A percentile compares a stretch with the other conserved stretches of the same genome.
phyloP scores from a whole-genome alignment of 2,113 vertebrate species.

The Maccullochella peelii region DNA sequence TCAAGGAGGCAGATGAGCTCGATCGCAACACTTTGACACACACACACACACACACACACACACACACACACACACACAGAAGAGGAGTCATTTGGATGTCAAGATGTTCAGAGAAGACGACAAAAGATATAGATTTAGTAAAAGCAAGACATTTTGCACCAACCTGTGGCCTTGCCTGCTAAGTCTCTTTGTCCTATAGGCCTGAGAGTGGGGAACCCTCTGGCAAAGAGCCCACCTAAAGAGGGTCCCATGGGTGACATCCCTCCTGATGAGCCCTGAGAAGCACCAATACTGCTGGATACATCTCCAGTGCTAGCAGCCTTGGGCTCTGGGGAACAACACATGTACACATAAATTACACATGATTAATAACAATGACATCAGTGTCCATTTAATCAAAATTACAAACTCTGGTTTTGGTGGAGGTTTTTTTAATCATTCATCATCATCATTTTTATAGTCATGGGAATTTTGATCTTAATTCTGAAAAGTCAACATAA shows the following conservation, averaged over 20 bases:
- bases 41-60: constrained; percentile 33
- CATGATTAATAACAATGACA: neutral
- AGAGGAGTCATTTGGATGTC: neutral
- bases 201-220: constrained; percentile 93
- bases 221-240: constrained; percentile 92
- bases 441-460: no score
- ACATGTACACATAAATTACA: neutral
- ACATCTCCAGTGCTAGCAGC: constrained; percentile 80
- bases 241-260: constrained; percentile 79
- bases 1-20: constrained; percentile 81
- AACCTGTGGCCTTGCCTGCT: constrained; percentile 81
- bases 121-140: neutral
- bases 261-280: constrained; percentile 74
- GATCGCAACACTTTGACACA: constrained; percentile 76
- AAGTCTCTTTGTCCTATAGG: constrained; percentile 90
- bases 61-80: constrained; percentile 38
- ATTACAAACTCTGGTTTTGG: neutral
- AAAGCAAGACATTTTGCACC: constrained; percentile 18
- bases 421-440: no score
- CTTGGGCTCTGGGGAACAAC: constrained; percentile 84
- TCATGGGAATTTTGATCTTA: neutral
- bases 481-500: neutral
- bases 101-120: neutral
- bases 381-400: neutral
- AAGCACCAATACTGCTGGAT: constrained; percentile 51